These are phyloP conservation scores for Lamellibrachia luymesi DNA, from an alignment of 1,140 invertebrate species.

Conservation along the genomic window DNA sequence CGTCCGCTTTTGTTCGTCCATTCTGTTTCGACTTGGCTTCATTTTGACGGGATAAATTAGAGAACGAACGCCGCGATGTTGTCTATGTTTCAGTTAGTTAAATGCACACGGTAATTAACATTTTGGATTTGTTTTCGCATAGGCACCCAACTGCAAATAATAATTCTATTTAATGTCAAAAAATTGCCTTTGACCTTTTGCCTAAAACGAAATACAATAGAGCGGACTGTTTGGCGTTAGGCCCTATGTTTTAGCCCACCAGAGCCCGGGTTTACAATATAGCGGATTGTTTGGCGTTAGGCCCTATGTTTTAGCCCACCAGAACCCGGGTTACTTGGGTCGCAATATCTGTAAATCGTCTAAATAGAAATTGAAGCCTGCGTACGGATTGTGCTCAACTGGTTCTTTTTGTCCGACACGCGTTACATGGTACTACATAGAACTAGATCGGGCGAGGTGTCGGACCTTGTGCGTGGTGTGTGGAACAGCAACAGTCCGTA, in stretches of 20 bases:
- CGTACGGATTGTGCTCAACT: not conserved
- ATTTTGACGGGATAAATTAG: not conserved
- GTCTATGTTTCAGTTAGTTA: not conserved
- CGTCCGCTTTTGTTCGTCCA: not conserved
- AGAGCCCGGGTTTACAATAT: not conserved
- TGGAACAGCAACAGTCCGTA: not conserved
- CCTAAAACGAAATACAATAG: not conserved
- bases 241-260: not conserved
- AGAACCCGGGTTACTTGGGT: not conserved
- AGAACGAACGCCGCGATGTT: not conserved
- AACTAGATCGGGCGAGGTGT: not conserved
- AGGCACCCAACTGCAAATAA: not conserved
- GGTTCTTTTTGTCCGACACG: not conserved
- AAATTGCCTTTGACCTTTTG: not conserved
- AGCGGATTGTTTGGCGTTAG: not conserved
- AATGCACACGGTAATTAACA: not conserved
- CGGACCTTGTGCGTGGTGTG: not conserved
- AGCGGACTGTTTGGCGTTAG: not conserved
- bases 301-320: not conserved
- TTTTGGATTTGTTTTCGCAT: not conserved
- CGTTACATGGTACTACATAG: not conserved
- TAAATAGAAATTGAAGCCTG: not conserved
- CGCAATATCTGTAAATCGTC: not conserved
- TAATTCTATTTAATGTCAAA: not conserved
- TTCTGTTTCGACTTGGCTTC: not conserved